Evolutionary conservation across 2,888 invertebrate species (phyloP).

Genomic region (Timandra comae): DNA sequence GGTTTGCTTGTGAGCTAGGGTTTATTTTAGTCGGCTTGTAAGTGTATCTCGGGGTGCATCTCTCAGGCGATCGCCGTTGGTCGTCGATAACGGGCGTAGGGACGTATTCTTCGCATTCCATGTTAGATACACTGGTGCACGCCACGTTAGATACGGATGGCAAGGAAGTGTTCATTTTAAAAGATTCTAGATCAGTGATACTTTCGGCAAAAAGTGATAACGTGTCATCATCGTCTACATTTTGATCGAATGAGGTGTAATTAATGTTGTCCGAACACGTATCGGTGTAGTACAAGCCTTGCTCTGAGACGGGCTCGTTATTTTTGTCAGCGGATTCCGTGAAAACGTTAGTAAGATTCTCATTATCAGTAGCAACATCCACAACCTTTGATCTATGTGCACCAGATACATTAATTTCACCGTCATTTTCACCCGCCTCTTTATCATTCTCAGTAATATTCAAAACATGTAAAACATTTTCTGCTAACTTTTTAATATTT

Average conservation of each 20-base stretch:
- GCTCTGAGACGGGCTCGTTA: too few relatives aligned
- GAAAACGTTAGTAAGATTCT: not conserved
- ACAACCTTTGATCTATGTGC: too few relatives aligned
- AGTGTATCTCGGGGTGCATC: not conserved
- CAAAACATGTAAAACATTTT: too few relatives aligned
- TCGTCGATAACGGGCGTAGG: slow-evolving; percentile 28
- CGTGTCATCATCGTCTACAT: slow-evolving; percentile 52
- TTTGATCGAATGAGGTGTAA: slow-evolving; percentile 20
- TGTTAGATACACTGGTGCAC: too few relatives aligned
- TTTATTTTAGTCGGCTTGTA: not conserved
- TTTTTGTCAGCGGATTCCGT: not conserved
- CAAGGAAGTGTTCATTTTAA: too few relatives aligned
- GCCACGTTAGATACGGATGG: too few relatives aligned
- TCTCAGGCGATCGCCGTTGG: not conserved
- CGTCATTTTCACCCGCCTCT: not conserved
- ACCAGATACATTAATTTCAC: too few relatives aligned
- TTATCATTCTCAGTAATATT: not conserved
- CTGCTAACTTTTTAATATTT: not conserved
- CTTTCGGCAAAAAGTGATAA: slow-evolving; percentile 62
- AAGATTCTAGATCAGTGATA: slow-evolving; percentile 49
- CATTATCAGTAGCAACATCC: too few relatives aligned
- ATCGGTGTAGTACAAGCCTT: too few relatives aligned
- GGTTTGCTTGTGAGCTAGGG: slow-evolving; percentile 1
- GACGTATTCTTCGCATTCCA: slow-evolving; percentile 37
- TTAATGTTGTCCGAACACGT: slow-evolving; percentile 9